Conservation (phyloP, 2,888 invertebrate genomes). For the Harpalus rufipes region DNA sequence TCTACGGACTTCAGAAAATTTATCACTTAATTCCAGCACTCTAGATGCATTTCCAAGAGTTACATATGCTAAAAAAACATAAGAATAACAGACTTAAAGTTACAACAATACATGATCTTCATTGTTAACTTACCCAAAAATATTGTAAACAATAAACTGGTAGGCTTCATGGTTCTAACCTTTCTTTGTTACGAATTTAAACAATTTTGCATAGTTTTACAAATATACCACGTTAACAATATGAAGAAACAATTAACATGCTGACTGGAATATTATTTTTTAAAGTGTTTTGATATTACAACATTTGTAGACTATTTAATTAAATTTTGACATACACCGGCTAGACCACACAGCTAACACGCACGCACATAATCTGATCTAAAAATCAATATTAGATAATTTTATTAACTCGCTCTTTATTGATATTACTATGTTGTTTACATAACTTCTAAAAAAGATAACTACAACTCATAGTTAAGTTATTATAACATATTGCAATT, state of each 20-base stretch:
- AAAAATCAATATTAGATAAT: constrained; percentile 43
- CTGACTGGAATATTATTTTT: constrained; percentile 18
- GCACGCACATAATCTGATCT: constrained; percentile 11
- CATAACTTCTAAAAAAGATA: constrained; percentile 6
- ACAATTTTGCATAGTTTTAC: constrained; percentile 18
- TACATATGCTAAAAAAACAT: constrained; percentile 73
- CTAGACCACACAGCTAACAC: constrained; percentile 11
- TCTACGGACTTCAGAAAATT: constrained; percentile 83
- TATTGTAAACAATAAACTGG: constrained; percentile 70
- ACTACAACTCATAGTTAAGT: background rate
- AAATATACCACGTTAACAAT: constrained; percentile 35
- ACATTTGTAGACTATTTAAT: constrained; percentile 20
- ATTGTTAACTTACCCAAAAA: constrained; percentile 72
- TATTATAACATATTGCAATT: background rate
- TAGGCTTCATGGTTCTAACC: constrained; percentile 39
- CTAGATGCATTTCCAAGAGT: constrained; percentile 78
- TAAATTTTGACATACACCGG: constrained; percentile 27
- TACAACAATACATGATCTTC: background rate
- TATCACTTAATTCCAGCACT: constrained; percentile 90
- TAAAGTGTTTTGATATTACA: constrained; percentile 20
- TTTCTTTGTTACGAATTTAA: constrained; percentile 29
- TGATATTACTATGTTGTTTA: background rate
- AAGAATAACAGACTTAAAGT: background rate
- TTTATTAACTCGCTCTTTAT: constrained; percentile 19
- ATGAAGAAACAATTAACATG: constrained; percentile 22